phyloP scores from a whole-genome alignment of 2,797 vertebrate genomes.

The Mycteria americana region DNA sequence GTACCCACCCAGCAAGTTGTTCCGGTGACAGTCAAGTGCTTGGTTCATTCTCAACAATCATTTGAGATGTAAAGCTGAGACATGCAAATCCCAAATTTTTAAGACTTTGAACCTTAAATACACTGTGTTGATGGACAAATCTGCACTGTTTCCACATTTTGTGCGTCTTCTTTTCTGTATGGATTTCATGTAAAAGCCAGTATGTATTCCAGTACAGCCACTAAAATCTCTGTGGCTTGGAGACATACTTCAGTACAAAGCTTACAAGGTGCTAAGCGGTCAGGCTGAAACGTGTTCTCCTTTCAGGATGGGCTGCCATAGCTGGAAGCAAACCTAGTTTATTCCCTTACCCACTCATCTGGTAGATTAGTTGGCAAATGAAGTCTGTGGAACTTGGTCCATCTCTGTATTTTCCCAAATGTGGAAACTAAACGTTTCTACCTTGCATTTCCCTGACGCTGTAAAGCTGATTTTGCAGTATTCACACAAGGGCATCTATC shows the following conservation, averaged over 20 bases:
- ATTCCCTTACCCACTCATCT: neutral
- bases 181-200: neutral
- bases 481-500: neutral
- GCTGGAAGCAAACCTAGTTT: neutral
- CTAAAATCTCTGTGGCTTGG: neutral
- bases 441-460: fast-evolving
- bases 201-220: neutral
- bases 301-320: neutral
- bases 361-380: neutral
- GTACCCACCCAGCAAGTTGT: neutral
- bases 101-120: neutral
- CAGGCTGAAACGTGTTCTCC: neutral
- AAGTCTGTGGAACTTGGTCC: neutral
- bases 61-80: neutral
- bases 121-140: neutral
- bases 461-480: neutral
- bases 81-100: neutral
- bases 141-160: neutral
- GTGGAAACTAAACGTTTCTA: neutral
- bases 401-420: neutral
- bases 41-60: neutral
- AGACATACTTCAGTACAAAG: neutral
- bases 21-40: neutral
- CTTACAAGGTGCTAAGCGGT: neutral
- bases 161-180: neutral